Percentiles rank a stretch among this genome's conserved stretches.
phyloP scores from a whole-genome alignment of 2,888 invertebrate species.

The Bhutanitis thaidina region DNA sequence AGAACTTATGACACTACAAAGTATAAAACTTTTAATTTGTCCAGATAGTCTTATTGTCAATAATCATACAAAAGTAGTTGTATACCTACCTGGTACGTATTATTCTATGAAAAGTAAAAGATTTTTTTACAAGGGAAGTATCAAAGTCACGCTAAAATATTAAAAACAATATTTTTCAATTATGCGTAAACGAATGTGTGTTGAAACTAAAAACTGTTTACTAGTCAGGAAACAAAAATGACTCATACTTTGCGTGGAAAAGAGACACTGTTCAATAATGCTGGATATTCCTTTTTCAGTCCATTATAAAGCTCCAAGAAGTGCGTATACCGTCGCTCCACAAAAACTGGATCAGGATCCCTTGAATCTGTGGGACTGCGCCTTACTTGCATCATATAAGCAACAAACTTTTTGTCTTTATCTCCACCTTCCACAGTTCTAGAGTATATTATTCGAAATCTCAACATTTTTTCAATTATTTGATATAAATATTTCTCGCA shows the following conservation, averaged over 20 bases:
- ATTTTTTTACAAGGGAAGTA: too few relatives aligned
- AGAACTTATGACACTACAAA: too few relatives aligned
- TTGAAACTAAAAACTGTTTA: too few relatives aligned
- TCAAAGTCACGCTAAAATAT: too few relatives aligned
- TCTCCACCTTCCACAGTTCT: conserved; percentile 81
- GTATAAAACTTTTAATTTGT: too few relatives aligned
- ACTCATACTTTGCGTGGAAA: conserved; percentile 84
- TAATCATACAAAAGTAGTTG: too few relatives aligned
- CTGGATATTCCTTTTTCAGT: conserved; percentile 80
- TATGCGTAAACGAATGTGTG: too few relatives aligned
- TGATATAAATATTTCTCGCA: not conserved
- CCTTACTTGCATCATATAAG: conserved; percentile 83
- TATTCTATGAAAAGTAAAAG: too few relatives aligned
- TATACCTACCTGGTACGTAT: too few relatives aligned
- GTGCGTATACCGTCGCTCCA: conserved; percentile 86
- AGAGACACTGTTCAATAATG: conserved; percentile 68
- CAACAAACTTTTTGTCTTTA: conserved; percentile 84
- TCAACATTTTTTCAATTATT: conserved; percentile 48
- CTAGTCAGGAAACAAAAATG: conserved; percentile 17
- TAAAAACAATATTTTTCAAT: too few relatives aligned
- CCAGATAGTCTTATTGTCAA: too few relatives aligned
- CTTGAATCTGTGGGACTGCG: conserved; percentile 71
- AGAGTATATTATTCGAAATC: conserved; percentile 85
- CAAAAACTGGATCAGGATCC: conserved; percentile 81
- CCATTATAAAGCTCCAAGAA: conserved; percentile 83